phyloP scores from a whole-genome alignment of 1,140 invertebrate species.

The Anoplophora glabripennis region DNA sequence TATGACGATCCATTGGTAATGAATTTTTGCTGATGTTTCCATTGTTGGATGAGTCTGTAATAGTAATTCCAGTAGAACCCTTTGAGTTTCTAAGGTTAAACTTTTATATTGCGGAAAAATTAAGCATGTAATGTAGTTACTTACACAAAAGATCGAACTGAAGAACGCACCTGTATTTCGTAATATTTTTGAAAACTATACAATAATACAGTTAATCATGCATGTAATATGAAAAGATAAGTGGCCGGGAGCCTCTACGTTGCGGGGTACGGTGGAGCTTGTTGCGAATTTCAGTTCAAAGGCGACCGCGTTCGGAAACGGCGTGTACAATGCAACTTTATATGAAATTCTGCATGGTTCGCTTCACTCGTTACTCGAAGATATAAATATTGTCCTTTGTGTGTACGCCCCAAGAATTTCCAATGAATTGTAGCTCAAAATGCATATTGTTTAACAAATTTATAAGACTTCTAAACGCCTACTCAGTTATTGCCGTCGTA shows the following conservation, averaged over 20 bases:
- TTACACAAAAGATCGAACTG: no score
- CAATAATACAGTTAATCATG: constrained; percentile 38
- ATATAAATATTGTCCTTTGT: constrained; percentile 45
- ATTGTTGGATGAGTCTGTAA: no score
- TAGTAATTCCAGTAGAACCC: no score
- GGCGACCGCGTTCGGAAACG: constrained; percentile 32
- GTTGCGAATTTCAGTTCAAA: constrained; percentile 38
- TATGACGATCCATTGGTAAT: no score
- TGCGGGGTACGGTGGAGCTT: constrained; percentile 28
- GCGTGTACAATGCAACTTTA: constrained; percentile 42
- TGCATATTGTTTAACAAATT: constrained; percentile 33
- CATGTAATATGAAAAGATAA: constrained; percentile 37
- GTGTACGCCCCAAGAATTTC: constrained; percentile 30
- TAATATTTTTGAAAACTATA: constrained; percentile 29
- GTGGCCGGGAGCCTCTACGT: constrained; percentile 26
- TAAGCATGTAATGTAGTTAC: no score
- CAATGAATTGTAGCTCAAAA: constrained; percentile 30
- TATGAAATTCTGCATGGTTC: constrained; percentile 42
- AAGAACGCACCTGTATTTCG: constrained; percentile 15
- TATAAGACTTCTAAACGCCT: constrained; percentile 20
- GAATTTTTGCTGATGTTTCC: no score
- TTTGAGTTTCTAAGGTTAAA: no score
- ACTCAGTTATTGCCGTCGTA: background rate
- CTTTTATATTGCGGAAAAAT: no score
- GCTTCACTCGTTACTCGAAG: constrained; percentile 39